Base-by-base conservation (phyloP, 2,797 vertebrate species). In the Odontamblyopus lacepedii region DNA sequence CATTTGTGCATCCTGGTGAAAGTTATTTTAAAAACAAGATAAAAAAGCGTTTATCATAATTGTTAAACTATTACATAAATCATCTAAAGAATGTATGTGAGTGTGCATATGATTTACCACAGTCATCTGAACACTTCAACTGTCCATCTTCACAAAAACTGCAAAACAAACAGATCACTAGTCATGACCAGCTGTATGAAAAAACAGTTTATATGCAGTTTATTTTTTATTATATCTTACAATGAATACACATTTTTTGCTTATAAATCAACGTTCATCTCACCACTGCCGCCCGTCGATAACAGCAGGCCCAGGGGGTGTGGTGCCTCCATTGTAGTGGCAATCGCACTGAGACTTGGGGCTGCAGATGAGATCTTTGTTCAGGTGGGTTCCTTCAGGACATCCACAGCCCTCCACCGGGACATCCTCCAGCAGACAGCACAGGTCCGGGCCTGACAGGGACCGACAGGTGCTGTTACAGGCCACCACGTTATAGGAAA, bases 341-440 rank as follows among this genome's bases (percentile, higher is more conserved):
- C 94, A 95, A 0, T 2, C 4, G 18, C 94, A 94, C 9, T 89
- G 71, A 9, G 77, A 11, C 64, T 71, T 86, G 38, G 87, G 72
- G 68, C 71, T 86, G 64, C 93, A 94, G 53, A 2, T 59, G 11
- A 67, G 6, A 13, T 57, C 84, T 5, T 68, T 74, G 61, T 87
- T 85, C 41, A 91, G 85, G 70, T 93, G 86, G 18, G 87, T 88
- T 76, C 90, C 92, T 32, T 83, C 73, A 0, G 67, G 80, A 69
- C 94, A 95, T 26, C 92, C 89, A 29, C 93, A 95, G 6, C 94
- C 94, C 67, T 94, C 93, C 62, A 90, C 88, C 1, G 87, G 85
- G 18, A 38, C 67, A 1, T 84, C 82, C 0, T 73, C 63, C 71
- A 85, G 29, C 9, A 63, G 72, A 55, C 92, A 93, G 67, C 84